Conservation (phyloP, 2,113 vertebrate genomes). For the Pollimyrus isidori region DNA sequence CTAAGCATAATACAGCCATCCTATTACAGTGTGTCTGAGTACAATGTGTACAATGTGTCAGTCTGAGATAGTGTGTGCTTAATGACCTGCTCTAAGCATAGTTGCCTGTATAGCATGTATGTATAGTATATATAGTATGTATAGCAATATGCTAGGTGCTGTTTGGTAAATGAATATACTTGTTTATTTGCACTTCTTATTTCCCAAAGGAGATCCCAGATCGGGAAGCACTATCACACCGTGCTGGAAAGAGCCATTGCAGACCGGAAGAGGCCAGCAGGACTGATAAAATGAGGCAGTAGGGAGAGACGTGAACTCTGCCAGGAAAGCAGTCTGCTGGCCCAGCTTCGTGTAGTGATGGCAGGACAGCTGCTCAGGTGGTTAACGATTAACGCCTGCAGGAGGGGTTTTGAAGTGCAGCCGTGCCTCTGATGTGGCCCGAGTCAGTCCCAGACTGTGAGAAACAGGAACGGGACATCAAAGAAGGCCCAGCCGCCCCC, state of each 20-base stretch:
- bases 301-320: not conserved
- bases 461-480: conserved; percentile 32
- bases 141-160: not conserved
- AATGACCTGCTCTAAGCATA: no score
- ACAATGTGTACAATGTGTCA: no score
- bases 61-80: no score
- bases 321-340: not conserved
- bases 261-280: not conserved
- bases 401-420: conserved; percentile 28
- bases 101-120: no score
- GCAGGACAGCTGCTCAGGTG: conserved; percentile 35
- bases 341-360: conserved; percentile 37
- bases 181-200: not conserved
- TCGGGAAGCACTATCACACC: not conserved
- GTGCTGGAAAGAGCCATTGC: no score
- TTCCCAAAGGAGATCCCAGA: not conserved
- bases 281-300: not conserved
- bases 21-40: no score
- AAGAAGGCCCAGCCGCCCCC: conserved; percentile 14
- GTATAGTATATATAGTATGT: not conserved
- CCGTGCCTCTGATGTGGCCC: conserved; percentile 24
- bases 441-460: conserved; percentile 6
- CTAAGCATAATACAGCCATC: no score
- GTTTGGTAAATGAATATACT: not conserved
- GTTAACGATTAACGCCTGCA: conserved; percentile 37